Conservation (phyloP, 2,113 vertebrate species). For the Crotalus viridis region DNA sequence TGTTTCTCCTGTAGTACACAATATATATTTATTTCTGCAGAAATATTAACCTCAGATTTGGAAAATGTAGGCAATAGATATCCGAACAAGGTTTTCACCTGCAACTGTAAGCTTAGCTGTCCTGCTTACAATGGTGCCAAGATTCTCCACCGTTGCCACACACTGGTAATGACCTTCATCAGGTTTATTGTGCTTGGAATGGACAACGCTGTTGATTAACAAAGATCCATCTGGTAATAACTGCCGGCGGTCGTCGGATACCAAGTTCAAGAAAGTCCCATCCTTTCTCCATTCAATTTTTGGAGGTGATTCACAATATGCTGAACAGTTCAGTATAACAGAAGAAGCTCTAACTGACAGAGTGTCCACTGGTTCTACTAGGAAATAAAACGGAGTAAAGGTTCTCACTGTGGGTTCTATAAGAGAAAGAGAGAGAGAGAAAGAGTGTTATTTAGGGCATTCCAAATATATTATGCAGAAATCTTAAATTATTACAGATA, state of each 20-base stretch:
- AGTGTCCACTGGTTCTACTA: slow-evolving; percentile 84
- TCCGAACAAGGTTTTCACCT: slow-evolving; percentile 69
- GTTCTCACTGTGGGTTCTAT: slow-evolving; percentile 78
- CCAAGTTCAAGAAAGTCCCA: slow-evolving; percentile 87
- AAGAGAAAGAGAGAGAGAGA: slow-evolving; percentile 16
- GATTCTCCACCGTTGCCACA: slow-evolving; percentile 89
- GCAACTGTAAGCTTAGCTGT: slow-evolving; percentile 88
- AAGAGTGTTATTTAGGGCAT: not conserved
- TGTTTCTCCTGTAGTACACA: not conserved
- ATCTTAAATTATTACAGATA: not conserved
- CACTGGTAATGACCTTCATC: slow-evolving; percentile 97
- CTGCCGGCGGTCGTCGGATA: slow-evolving; percentile 86
- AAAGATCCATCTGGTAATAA: slow-evolving; percentile 89
- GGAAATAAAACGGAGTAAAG: slow-evolving; percentile 92
- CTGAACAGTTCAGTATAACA: slow-evolving; percentile 89
- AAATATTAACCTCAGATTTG: not conserved
- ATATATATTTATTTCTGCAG: not conserved
- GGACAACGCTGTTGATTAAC: slow-evolving; percentile 84
- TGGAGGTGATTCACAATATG: slow-evolving; percentile 75
- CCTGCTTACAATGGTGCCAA: slow-evolving; percentile 91
- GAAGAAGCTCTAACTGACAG: slow-evolving; percentile 80
- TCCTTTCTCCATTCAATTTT: slow-evolving; percentile 95
- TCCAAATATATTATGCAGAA: not conserved
- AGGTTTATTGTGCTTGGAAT: slow-evolving; percentile 96
- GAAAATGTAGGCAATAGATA: not conserved